Evolutionary conservation across 2,797 vertebrate genomes (phyloP), one percentile per base, ranked within the genome.

Genomic region (Ctenochaetus hawaiiensis): DNA sequence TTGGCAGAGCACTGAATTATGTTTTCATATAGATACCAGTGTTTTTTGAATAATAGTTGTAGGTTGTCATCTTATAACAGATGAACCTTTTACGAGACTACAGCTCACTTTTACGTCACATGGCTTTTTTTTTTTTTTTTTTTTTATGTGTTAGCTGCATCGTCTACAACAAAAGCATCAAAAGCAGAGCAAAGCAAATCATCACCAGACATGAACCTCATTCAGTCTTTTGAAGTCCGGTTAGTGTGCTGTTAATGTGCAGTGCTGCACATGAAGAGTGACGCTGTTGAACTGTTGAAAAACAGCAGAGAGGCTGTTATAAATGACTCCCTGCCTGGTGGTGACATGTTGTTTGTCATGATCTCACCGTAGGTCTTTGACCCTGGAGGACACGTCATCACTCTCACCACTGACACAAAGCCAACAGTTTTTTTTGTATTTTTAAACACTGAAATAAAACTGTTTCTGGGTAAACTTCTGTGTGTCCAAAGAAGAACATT

Each of bases 301-400:
- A 52, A 63, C 26, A 57, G 48, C 3, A 48, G 20, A 51, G 18
- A 52, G 3, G 23, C 72, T 30, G 76, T 79, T 78, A 77, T 61
- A 52, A 47, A 89, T 85, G 77, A 82, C 66, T 72, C 45, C 2
- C 1, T 58, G 68, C 58, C 72, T 84, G 75, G 60, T 66, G 48
- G 53, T 77, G 86, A 60, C 83, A 81, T 77, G 72, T 67, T 82
- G 75, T 89, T 84, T 82, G 75, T 89, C 72, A 78, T 82, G 67
- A 80, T 81, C 66, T 75, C 67, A 67, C 57, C 26, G 44, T 18
- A 30, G 48, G 68, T 75, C 63, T 80, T 49, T 54, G 69, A 54
- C 75, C 62, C 62, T 22, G 11, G 26, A 41, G 72, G 69, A 87
- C 63, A 56, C 18, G 1, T 83, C 68, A 78, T 80, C 68, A 53